These are phyloP conservation scores for Lydus trimaculatus DNA, from an alignment of 2,888 invertebrate genomes.

Conservation along the genomic window DNA sequence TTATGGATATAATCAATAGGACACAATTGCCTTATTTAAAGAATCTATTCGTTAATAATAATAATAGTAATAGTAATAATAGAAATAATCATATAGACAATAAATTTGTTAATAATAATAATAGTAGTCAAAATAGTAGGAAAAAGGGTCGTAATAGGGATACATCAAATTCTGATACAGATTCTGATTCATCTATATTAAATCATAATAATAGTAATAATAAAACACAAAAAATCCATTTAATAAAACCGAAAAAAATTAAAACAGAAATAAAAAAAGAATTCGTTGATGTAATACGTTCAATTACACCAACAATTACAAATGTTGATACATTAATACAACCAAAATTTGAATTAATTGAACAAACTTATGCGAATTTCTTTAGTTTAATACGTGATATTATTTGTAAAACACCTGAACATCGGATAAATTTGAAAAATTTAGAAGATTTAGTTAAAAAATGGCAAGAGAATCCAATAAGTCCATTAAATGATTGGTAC, in stretches of 20 bases:
- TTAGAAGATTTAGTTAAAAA: constrained; percentile 75
- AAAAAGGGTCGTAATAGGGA: constrained; percentile 22
- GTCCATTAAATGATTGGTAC: constrained; percentile 84
- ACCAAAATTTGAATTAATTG: constrained; percentile 74
- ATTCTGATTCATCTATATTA: constrained; percentile 47
- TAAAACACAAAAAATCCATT: too few species aligned
- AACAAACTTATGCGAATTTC: constrained; percentile 85
- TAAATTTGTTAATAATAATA: constrained; percentile 36
- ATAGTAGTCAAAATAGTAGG: constrained; percentile 23
- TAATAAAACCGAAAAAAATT: constrained; percentile 25
- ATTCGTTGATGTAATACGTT: constrained; percentile 11
- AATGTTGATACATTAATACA: not conserved
- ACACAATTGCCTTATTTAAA: constrained; percentile 58
- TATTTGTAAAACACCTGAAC: constrained; percentile 85
- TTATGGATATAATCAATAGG: constrained; percentile 72
- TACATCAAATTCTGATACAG: constrained; percentile 56
- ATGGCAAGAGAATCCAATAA: constrained; percentile 82
- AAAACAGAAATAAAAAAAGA: constrained; percentile 35
- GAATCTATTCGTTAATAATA: constrained; percentile 44
- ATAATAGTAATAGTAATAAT: constrained; percentile 11
- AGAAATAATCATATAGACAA: constrained; percentile 45
- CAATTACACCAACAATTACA: constrained; percentile 9
- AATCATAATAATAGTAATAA: constrained; percentile 34
- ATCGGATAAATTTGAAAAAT: constrained; percentile 79
- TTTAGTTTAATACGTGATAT: constrained; percentile 88